Percentiles rank a stretch among this genome's conserved stretches.
These are phyloP conservation scores for Mionectes olivaceus DNA, from an alignment of 2,797 vertebrate species.

Conservation along the genomic window DNA sequence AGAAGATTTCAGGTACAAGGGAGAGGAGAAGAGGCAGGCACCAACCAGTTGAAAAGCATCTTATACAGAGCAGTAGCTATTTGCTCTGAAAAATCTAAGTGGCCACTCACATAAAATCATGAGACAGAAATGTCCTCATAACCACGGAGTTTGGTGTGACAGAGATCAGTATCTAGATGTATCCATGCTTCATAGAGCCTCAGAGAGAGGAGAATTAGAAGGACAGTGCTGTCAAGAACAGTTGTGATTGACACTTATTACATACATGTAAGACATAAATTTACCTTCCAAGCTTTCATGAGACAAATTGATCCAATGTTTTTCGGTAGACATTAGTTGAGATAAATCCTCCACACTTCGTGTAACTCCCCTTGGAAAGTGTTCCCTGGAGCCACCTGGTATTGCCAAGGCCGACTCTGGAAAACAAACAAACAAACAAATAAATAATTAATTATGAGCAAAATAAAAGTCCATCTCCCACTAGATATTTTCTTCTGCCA, in stretches of 20 bases:
- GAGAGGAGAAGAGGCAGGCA: not conserved
- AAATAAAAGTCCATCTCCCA: not conserved
- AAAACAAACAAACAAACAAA: not conserved
- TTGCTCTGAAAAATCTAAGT: not conserved
- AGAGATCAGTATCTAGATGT: not conserved
- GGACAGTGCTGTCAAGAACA: not conserved
- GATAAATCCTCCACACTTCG: not conserved
- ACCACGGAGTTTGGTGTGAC: not conserved
- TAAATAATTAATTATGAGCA: not conserved
- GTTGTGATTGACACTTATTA: not conserved
- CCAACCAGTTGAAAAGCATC: not conserved
- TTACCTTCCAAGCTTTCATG: not conserved
- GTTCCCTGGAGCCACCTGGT: not conserved
- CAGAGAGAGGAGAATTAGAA: not conserved
- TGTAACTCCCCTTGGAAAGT: not conserved
- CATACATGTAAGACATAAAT: not conserved
- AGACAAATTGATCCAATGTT: not conserved
- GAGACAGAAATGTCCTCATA: not conserved
- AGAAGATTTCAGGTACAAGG: not conserved
- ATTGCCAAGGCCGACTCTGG: not conserved
- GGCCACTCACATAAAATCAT: not conserved
- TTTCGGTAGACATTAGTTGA: not conserved
- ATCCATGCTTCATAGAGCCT: not conserved
- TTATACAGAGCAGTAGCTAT: not conserved
- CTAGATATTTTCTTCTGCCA: not conserved